phyloP scores from a whole-genome alignment of 2,797 vertebrate species.

The Pristis pectinata region DNA sequence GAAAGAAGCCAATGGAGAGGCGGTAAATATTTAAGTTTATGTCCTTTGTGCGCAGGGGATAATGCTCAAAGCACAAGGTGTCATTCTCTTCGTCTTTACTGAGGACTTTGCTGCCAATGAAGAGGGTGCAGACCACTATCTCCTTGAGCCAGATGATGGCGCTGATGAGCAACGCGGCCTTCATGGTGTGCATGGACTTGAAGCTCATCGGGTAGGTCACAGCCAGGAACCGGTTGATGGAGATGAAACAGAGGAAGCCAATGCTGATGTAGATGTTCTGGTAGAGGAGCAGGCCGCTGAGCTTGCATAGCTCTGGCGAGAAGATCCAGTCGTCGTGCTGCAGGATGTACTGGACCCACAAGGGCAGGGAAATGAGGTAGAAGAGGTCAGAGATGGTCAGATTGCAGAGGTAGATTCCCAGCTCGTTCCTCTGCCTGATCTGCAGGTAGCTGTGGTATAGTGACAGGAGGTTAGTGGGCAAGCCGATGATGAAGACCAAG shows the following conservation, averaged over 20 bases:
- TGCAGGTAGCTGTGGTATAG: conserved; percentile 85
- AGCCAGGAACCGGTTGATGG: conserved; percentile 86
- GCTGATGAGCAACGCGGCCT: conserved; percentile 65
- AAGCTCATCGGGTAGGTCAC: conserved; percentile 86
- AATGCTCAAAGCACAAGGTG: conserved; percentile 88
- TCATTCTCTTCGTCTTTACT: conserved; percentile 65
- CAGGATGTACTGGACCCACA: conserved; percentile 92
- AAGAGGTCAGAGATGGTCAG: conserved; percentile 86
- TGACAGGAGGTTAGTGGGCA: conserved; percentile 82
- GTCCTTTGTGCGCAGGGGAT: conserved; percentile 80
- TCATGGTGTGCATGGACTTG: conserved; percentile 72
- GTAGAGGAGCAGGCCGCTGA: conserved; percentile 88
- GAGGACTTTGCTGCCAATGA: conserved; percentile 69
- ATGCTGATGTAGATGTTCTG: conserved; percentile 97
- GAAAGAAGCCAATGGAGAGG: conserved; percentile 78
- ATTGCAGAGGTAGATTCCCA: conserved; percentile 87
- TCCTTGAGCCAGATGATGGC: conserved; percentile 81
- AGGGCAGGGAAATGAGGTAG: conserved; percentile 81
- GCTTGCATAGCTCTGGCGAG: conserved; percentile 73
- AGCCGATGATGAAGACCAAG: conserved; percentile 72
- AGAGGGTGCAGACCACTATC: conserved; percentile 66
- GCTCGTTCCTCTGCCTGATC: conserved; percentile 81
- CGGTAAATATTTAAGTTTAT: conserved; percentile 80
- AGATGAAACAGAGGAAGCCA: conserved; percentile 96
- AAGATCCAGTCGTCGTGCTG: conserved; percentile 82